Percentiles rank a stretch among this genome's conserved stretches.
Evolutionary conservation across 2,888 invertebrate species (phyloP).

Genomic region (Blastobasis lacticolella): DNA sequence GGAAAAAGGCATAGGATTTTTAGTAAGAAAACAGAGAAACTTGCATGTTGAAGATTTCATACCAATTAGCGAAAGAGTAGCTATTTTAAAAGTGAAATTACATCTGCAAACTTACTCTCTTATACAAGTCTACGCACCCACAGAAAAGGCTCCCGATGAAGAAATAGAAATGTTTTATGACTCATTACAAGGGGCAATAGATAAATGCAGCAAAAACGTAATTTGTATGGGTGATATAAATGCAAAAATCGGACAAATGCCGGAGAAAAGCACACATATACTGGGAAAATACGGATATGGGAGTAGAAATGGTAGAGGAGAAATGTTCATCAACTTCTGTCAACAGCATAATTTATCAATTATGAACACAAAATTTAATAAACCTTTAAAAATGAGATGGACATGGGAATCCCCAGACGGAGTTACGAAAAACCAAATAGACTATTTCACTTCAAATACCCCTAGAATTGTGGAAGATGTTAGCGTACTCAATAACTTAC

Average conservation of each 20-base stretch:
- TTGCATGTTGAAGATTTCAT: conserved; percentile 3
- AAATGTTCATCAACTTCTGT: conserved; percentile 6
- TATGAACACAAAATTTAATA: conserved; percentile 10
- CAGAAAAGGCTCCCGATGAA: conserved; percentile 9
- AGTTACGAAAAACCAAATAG: conserved; percentile 9
- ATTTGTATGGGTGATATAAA: conserved; percentile 17
- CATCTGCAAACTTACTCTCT: conserved; percentile 1
- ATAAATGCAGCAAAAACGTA: conserved; percentile 3
- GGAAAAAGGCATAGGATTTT: conserved; percentile 8
- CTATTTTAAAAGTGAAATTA: conserved; percentile 6
- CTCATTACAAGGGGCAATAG: conserved; percentile 8
- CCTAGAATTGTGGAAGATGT: background rate
- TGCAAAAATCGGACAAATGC: conserved; percentile 13
- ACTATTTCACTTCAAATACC: background rate
- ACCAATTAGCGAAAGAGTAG: conserved; percentile 11
- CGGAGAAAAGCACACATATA: conserved; percentile 1
- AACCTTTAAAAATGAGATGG: conserved; percentile 3
- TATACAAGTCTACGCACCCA: conserved; percentile 17
- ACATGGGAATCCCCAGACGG: conserved; percentile 11
- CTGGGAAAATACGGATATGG: conserved; percentile 14
- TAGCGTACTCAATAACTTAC: background rate
- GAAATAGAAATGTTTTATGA: conserved; percentile 14
- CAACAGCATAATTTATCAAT: conserved; percentile 8
- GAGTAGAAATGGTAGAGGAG: conserved; percentile 10
- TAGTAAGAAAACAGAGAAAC: conserved; percentile 9